A percentile compares a stretch with the other conserved stretches of the same genome.
These are phyloP conservation scores for Nomada lathburiana DNA, from an alignment of 2,888 invertebrate species.

Conservation along the genomic window DNA sequence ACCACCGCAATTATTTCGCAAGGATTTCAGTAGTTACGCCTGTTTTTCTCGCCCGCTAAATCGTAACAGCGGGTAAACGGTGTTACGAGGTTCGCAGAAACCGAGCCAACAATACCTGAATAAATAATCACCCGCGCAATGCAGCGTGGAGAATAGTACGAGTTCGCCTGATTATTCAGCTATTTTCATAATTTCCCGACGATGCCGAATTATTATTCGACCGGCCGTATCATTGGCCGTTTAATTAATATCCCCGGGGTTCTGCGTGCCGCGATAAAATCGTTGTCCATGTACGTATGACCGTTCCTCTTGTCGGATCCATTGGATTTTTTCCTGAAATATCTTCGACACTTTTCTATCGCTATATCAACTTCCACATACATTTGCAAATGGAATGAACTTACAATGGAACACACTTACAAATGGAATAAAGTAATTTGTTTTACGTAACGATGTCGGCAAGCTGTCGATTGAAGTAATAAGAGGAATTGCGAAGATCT, in stretches of 20 bases:
- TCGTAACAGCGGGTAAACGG: no score
- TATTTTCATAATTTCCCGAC: conserved; percentile 34
- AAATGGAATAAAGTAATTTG: no score
- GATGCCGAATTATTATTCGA: conserved; percentile 41
- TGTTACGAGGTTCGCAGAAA: neutral
- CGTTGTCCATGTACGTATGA: conserved; percentile 18
- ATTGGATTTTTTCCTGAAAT: conserved; percentile 10
- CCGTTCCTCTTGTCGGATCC: conserved; percentile 15
- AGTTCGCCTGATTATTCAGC: conserved; percentile 37
- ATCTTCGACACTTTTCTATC: neutral
- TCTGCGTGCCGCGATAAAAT: conserved; percentile 2
- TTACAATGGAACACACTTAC: no score
- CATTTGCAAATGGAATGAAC: no score
- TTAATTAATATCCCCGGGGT: conserved; percentile 44
- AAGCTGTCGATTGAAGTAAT: no score
- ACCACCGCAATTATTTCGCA: no score
- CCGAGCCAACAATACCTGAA: neutral
- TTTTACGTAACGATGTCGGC: no score
- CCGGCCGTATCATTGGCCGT: neutral
- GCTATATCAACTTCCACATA: no score
- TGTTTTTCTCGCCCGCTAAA: no score
- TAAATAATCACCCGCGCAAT: neutral
- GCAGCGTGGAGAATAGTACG: conserved; percentile 33
- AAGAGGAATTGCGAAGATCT: no score
- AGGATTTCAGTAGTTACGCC: no score